phyloP scores from a whole-genome alignment of 2,888 invertebrate genomes.

The Stenolophus ochropezus region DNA sequence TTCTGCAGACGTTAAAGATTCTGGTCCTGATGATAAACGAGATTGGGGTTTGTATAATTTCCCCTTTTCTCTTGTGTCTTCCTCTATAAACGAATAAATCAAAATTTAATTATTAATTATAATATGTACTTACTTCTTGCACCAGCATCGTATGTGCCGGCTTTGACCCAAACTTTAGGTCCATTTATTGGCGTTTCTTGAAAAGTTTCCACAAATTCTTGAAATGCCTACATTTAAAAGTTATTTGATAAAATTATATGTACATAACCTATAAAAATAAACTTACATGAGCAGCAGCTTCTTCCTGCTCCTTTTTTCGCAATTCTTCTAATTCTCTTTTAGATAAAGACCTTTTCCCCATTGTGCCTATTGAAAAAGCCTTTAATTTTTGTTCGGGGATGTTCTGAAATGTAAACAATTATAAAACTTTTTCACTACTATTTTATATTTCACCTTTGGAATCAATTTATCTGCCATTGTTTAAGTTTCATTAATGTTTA shows the following conservation, averaged over 20 bases:
- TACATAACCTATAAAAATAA: conserved; percentile 49
- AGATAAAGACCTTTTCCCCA: conserved; percentile 84
- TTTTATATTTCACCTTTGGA: conserved; percentile 37
- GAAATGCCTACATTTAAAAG: conserved; percentile 85
- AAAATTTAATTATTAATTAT: background rate
- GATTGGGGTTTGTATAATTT: conserved; percentile 95
- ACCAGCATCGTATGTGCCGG: conserved; percentile 97
- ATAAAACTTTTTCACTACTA: background rate
- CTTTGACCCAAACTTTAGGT: conserved; percentile 97
- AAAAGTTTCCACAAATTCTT: conserved; percentile 98
- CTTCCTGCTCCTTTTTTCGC: conserved; percentile 90
- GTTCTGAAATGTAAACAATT: conserved; percentile 62
- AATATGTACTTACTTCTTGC: conserved; percentile 82
- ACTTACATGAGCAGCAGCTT: conserved; percentile 91
- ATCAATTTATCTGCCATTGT: conserved; percentile 46
- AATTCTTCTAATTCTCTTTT: conserved; percentile 90
- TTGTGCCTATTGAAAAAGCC: conserved; percentile 84
- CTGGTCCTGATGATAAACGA: conserved; percentile 76
- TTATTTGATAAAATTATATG: too few species aligned
- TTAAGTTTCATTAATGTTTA: background rate
- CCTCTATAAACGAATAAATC: conserved; percentile 77
- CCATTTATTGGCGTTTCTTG: conserved; percentile 88
- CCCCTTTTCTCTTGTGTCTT: conserved; percentile 91
- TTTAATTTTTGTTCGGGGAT: conserved; percentile 83
- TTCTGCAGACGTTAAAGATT: conserved; percentile 78